Evolutionary conservation across 2,888 invertebrate species (phyloP), one percentile per base, ranked within the genome.

Genomic region (Lasius platythorax): DNA sequence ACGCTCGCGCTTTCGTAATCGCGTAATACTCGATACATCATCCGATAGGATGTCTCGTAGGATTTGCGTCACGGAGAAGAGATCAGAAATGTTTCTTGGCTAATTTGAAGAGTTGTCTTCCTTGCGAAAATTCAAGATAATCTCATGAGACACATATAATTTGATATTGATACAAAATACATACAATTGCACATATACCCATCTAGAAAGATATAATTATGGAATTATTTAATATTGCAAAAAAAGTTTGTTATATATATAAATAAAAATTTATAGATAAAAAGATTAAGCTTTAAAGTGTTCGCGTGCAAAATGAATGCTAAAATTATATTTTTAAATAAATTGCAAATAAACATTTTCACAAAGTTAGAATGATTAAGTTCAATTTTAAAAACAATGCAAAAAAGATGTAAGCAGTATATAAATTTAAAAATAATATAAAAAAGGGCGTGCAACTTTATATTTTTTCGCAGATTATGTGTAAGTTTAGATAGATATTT

Each of bases 21-120:
- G 58, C 58, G 4, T 61, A 64, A 75, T 64, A 33, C 50, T 33
- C 64, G 76, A 50, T 76, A 64, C 37, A 53, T 53, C 76, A 76
- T 18, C 18, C 18, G 76, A 76, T 23, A n/a, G 15, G 33, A 23
- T 33, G 33, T 75, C 15, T 66, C 28, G 37, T 67, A 33, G 4
- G 9, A 50, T 37, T 66, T 30, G 23, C 12, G 53, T 76, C 28
- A 15, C 15, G 67, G n/a, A 30, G 53, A 23, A n/a, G n/a, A n/a
- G 50, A 2, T 33, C 37, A 40, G 9, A 33, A 15, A 23, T 33
- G 5, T 23, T 33, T 33, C 11, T 37, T 33, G 5, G 8, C 6
- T 28, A 75, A 64, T 50, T 43, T 74, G 23, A 28, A 15, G 23
- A 74, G 3, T 18, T 18, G n/a, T 23, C 1, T 40, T 64, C 37